Base-by-base conservation (phyloP, 2,888 invertebrate genomes). In the Orchestes rusci region DNA sequence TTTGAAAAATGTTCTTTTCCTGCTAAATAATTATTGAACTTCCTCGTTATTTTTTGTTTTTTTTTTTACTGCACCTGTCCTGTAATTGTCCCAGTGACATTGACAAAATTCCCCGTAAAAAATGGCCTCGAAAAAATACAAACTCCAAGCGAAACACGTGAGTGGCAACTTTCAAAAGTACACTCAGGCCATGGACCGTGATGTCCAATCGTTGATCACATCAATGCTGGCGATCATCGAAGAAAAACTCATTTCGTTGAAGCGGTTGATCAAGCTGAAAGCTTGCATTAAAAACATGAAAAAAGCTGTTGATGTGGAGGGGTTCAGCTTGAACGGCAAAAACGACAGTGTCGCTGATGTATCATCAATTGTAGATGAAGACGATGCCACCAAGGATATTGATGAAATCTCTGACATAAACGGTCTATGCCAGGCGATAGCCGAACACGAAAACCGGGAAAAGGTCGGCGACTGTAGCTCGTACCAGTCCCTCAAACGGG, bases 211-310 rank as follows among this genome's bases (percentile, higher is more conserved):
- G 2, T 40, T 56, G 2, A 52, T 56, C 16, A 44, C 43, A 20
- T 47, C 45, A 17, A 49, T 56, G 40, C 30, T 56, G 28, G 53
- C 52, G 3, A 39, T 52, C 10, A 54, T 56, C 7, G 48, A 56
- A 20, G 41, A 48, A 15, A 54, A 56, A 41, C 49, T 52, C 2
- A 30, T 39, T 7, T 43, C 53, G 3, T 40, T 56, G 7, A 34
- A 48, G n/a, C 52, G 50, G 43, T 40, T 56, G 3, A 35, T 56
- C 12, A 50, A 56, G 28, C 42, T 56, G n/a, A 50, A 54, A 15
- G 15, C 48, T 27, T 50, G 48, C 20, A 50, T 56, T 16, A 52
- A 48, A 28, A 45, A 39, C 10, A 45, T 52, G 8, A 45, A 39
- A 39, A 40, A 39, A 29, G 28, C 39, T 7, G 37, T 42, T 10